Conservation (phyloP, 2,888 invertebrate species). For the Notocelia uddmanniana region DNA sequence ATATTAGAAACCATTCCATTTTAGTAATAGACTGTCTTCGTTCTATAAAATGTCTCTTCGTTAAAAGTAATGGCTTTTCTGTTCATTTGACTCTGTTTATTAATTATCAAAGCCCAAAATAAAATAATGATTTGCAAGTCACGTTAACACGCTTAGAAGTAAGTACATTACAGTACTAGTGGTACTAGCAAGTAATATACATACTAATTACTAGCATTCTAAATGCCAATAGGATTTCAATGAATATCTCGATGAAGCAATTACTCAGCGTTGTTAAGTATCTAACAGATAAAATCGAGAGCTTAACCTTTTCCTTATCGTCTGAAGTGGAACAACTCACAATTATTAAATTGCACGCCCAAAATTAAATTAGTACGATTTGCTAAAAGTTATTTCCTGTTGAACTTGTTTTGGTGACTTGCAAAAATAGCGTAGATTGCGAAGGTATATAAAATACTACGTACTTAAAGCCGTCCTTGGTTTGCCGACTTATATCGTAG, state of each 20-base stretch:
- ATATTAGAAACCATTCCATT: no score
- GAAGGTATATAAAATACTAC: slow-evolving; percentile 35
- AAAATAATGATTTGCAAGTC: background rate
- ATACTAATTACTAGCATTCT: background rate
- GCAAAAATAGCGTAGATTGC: slow-evolving; percentile 25
- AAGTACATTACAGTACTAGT: background rate
- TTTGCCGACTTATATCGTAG: slow-evolving; percentile 14
- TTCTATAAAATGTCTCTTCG: no score
- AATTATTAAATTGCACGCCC: slow-evolving; percentile 25
- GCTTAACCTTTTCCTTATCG: slow-evolving; percentile 42
- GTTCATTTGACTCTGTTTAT: no score
- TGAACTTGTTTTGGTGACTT: slow-evolving; percentile 23
- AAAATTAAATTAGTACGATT: slow-evolving; percentile 22
- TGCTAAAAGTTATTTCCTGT: slow-evolving; percentile 34
- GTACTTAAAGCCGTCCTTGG: slow-evolving; percentile 34
- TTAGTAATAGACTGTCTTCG: no score
- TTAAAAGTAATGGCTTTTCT: no score
- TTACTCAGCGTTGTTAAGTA: slow-evolving; percentile 11
- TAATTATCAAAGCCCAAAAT: background rate
- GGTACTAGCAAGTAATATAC: background rate
- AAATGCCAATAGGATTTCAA: slow-evolving; percentile 28
- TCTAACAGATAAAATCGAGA: slow-evolving; percentile 21
- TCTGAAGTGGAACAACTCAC: slow-evolving; percentile 16
- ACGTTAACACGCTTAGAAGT: background rate
- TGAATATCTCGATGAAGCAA: slow-evolving; percentile 32